These are phyloP conservation scores for Scaptomyza reducta DNA, from an alignment of 2,888 invertebrate genomes.

Conservation along the genomic window DNA sequence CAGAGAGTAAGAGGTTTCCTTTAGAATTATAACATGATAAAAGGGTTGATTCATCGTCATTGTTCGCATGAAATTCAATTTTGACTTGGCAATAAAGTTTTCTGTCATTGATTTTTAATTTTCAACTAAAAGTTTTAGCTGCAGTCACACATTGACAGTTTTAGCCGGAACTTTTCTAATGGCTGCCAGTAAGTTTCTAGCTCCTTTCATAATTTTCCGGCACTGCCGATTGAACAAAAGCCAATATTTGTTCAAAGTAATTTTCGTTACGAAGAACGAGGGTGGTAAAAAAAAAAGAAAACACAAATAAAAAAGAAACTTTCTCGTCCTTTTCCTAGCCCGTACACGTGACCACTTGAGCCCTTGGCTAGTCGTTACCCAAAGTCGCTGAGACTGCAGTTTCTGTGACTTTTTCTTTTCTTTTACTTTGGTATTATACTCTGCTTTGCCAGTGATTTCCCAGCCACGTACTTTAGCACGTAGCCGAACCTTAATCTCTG, in stretches of 20 bases:
- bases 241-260: slow-evolving; percentile 71
- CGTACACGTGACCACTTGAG: slow-evolving; percentile 58
- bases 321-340: slow-evolving; percentile 27
- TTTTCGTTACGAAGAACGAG: too few species aligned
- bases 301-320: slow-evolving; percentile 42
- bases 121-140: slow-evolving; percentile 47
- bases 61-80: slow-evolving; percentile 64
- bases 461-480: slow-evolving; percentile 72
- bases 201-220: slow-evolving; percentile 66
- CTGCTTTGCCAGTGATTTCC: slow-evolving; percentile 49
- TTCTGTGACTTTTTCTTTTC: slow-evolving; percentile 21
- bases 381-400: slow-evolving; percentile 53
- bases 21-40: neutral
- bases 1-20: neutral
- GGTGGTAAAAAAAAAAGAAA: neutral
- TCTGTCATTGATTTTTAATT: slow-evolving; percentile 67
- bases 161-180: slow-evolving; percentile 73
- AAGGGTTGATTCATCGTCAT: slow-evolving; percentile 21
- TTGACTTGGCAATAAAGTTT: slow-evolving; percentile 63
- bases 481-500: slow-evolving; percentile 74
- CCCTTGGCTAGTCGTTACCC: slow-evolving; percentile 23
- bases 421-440: slow-evolving; percentile 2
- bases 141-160: slow-evolving; percentile 57
- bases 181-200: slow-evolving; percentile 60
- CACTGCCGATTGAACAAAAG: slow-evolving; percentile 58